Evolutionary conservation across 92 coral and sea anemone species (phyloP).

Genomic region (Micromussa lordhowensis): DNA sequence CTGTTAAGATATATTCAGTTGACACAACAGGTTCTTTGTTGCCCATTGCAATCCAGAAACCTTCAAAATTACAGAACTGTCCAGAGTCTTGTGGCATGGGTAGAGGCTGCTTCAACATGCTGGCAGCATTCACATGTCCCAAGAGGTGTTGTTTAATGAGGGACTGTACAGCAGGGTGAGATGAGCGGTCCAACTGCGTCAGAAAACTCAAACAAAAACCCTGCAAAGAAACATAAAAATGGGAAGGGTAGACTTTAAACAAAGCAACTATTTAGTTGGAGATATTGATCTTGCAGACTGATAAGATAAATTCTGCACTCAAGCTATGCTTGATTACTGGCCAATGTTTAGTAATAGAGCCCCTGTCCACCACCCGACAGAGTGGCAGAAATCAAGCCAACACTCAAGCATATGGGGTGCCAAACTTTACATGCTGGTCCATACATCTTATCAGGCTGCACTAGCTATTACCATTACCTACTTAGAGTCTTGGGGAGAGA

Average conservation of each 20-base stretch:
- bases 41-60: conserved; percentile 92
- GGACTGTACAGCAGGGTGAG: conserved; percentile 85
- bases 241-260: background rate
- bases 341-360: too few relatives aligned
- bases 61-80: conserved; percentile 84
- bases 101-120: conserved; percentile 87
- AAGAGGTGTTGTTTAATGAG: conserved; percentile 75
- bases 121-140: conserved; percentile 91
- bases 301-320: too few relatives aligned
- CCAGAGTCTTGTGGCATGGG: conserved; percentile 70
- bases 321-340: too few relatives aligned
- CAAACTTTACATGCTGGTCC: too few relatives aligned
- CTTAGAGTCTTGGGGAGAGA: too few relatives aligned
- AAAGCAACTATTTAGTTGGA: background rate
- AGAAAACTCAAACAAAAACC: conserved; percentile 96
- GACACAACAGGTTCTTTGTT: conserved; percentile 72
- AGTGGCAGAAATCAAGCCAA: too few relatives aligned
- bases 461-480: too few relatives aligned
- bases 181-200: conserved; percentile 92
- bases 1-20: conserved; percentile 86
- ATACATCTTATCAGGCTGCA: too few relatives aligned
- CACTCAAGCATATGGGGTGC: too few relatives aligned
- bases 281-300: too few relatives aligned
- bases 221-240: conserved; percentile 38
- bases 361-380: too few relatives aligned